Base-by-base conservation (phyloP, 2,888 invertebrate genomes). In the Drosophila fungiperda region DNA sequence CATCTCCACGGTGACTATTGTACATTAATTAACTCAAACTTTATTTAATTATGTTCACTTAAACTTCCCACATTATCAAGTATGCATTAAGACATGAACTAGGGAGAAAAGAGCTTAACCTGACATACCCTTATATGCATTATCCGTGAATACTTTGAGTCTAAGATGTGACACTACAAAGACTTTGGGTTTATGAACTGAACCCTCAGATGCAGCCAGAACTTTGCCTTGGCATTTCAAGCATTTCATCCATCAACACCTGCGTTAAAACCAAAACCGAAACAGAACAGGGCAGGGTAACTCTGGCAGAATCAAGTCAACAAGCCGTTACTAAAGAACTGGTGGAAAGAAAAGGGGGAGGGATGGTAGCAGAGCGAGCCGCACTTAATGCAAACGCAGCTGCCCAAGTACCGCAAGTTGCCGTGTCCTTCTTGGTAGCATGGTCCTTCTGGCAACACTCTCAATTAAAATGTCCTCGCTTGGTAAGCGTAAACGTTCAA, bases 401-500 rank as follows among this genome's bases (percentile, higher is more conserved):
- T 90, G 90, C 83, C 89, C 89, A 89, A 89, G 90, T 88, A 88
- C 88, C 90, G 78, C 78, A 76, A 78, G 80, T 69, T 68, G 60
- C 72, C 68, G 74, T 78, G 74, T 78, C 80, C 67, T 73, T 80
- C 66, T 45, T 35, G 63, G 53, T 65, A 61, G 48, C 69, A 55
- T 65, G 82, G 83, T 82, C 88, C 86, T 85, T 85, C 86, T 88
- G 63, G 85, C 88, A 89, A 87, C 85, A 86, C 87, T 89, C 87
- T 90, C 87, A 88, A 88, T 88, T 88, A 88, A 88, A 88, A 88
- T 89, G 90, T 88, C 83, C 90, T 88, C 87, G 87, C 87, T 90
- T 84, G 84, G 87, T 90, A 84, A 89, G 85, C 87, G 85, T 90
- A 81, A 88, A 84, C 90, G 81, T 89, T 88, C 87, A 88, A 88